phyloP scores from a whole-genome alignment of 2,797 vertebrate species.

The Smutsia temminckii region DNA sequence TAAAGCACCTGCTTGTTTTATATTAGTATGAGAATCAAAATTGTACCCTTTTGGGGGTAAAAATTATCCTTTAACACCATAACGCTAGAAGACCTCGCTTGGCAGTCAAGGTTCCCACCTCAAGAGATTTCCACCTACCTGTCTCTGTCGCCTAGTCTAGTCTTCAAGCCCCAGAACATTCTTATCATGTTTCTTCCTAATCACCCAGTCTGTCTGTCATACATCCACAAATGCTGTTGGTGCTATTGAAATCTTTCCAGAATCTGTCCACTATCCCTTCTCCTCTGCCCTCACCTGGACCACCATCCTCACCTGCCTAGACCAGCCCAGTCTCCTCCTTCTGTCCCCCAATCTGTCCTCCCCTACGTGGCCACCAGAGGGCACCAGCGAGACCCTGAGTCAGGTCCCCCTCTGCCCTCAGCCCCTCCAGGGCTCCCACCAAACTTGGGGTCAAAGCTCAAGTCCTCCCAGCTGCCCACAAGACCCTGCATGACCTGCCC shows the following conservation, averaged over 20 bases:
- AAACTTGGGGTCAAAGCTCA: background rate
- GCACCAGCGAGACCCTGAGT: background rate
- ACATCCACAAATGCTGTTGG: background rate
- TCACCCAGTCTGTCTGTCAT: background rate
- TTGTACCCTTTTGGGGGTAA: background rate
- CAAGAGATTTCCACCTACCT: background rate
- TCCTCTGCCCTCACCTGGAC: background rate
- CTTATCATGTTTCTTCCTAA: background rate
- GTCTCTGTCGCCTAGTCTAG: background rate
- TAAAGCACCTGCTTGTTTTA: background rate
- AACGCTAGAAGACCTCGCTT: background rate
- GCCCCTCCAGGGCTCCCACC: background rate
- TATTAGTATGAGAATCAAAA: background rate
- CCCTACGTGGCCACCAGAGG: background rate
- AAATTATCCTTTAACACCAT: background rate
- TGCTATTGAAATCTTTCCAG: background rate
- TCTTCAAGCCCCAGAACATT: background rate
- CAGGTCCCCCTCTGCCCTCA: background rate
- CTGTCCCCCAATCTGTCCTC: background rate
- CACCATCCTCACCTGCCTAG: background rate
- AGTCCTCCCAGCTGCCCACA: background rate
- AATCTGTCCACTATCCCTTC: background rate
- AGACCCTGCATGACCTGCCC: background rate
- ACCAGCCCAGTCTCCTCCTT: background rate
- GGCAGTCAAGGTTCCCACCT: no score